Conservation (phyloP, 2,113 vertebrate species). For the Struthio camelus region DNA sequence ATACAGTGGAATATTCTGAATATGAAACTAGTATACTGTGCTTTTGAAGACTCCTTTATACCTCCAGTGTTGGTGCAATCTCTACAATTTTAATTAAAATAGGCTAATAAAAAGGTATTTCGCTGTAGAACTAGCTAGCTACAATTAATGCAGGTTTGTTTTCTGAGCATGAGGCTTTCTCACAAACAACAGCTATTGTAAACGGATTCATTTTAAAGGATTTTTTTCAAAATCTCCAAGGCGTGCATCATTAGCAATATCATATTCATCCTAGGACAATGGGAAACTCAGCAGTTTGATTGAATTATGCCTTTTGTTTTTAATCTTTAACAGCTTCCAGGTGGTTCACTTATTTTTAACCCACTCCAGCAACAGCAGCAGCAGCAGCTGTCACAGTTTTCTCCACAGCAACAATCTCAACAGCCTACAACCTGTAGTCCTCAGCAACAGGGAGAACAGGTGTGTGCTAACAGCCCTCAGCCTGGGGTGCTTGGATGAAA, state of each 20-base stretch:
- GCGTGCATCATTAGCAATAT: neutral
- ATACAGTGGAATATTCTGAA: neutral
- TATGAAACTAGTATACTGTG: neutral
- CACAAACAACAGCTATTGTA: neutral
- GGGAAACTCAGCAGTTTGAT: neutral
- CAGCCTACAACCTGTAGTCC: constrained; percentile 82
- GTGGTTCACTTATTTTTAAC: constrained; percentile 89
- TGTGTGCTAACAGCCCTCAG: constrained; percentile 48
- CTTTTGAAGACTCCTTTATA: neutral
- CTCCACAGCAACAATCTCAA: constrained; percentile 77
- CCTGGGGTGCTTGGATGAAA: neutral
- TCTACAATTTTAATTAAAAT: neutral
- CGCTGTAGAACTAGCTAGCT: neutral
- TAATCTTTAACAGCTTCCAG: constrained; percentile 80
- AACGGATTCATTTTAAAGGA: neutral
- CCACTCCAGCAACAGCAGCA: constrained; percentile 82
- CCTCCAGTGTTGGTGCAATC: neutral
- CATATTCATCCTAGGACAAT: neutral
- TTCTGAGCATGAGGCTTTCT: neutral
- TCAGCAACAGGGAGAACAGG: constrained; percentile 85
- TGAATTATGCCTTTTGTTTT: constrained; percentile 32
- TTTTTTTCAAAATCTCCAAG: neutral
- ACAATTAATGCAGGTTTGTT: neutral
- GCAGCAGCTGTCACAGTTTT: constrained; percentile 85
- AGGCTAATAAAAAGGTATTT: neutral